A percentile compares a stretch with the other conserved stretches of the same genome.
These are phyloP conservation scores for Sphaerophoria rueppellii DNA, from an alignment of 2,888 invertebrate species.

Conservation along the genomic window DNA sequence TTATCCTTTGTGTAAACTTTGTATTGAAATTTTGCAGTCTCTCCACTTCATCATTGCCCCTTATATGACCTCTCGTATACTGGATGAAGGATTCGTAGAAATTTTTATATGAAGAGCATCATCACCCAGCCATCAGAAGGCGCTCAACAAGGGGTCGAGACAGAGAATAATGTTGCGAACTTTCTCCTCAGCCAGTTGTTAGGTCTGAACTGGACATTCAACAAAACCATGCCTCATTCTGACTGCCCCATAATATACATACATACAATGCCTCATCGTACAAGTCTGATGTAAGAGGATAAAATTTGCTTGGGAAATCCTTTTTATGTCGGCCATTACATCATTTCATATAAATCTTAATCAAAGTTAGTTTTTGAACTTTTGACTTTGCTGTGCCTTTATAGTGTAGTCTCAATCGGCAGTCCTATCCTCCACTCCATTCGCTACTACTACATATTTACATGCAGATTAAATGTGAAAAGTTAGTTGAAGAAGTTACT, in stretches of 20 bases:
- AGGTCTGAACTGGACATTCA: slow-evolving; percentile 18
- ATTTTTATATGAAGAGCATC: slow-evolving; percentile 29
- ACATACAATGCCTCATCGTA: not conserved
- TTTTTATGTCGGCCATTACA: slow-evolving; percentile 42
- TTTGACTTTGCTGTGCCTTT: slow-evolving; percentile 54
- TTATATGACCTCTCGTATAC: slow-evolving; percentile 4
- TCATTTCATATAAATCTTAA: slow-evolving; percentile 72
- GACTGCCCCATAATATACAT: not conserved
- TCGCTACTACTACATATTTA: not conserved
- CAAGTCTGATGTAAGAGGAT: slow-evolving; percentile 13
- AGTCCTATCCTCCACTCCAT: slow-evolving; percentile 17
- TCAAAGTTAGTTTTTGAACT: slow-evolving; percentile 73
- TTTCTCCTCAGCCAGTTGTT: slow-evolving; percentile 7
- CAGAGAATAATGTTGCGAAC: slow-evolving; percentile 40
- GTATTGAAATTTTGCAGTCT: slow-evolving; percentile 50
- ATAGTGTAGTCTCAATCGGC: not conserved
- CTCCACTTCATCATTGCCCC: slow-evolving; percentile 29
- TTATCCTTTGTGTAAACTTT: slow-evolving; percentile 70
- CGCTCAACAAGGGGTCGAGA: slow-evolving; percentile 3
- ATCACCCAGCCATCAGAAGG: slow-evolving; percentile 16
- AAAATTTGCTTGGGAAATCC: slow-evolving; percentile 18
- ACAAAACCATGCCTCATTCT: slow-evolving; percentile 19
- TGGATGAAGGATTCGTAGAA: slow-evolving; percentile 41
- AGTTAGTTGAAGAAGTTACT: slow-evolving; percentile 61
- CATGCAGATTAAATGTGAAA: slow-evolving; percentile 62